Conservation (phyloP, 1,140 invertebrate species). For the Papilio helenus region DNA sequence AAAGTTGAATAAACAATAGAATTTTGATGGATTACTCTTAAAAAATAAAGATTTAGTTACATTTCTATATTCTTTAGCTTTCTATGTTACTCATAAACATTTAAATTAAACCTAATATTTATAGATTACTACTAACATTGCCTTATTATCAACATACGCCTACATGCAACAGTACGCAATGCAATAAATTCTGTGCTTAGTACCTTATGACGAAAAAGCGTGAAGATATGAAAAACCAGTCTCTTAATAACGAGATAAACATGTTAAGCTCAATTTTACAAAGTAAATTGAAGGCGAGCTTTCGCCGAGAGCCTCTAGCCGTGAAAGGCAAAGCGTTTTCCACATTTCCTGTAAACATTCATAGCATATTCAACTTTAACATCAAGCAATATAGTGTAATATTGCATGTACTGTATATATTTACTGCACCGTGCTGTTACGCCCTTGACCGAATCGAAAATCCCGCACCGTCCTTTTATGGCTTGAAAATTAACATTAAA, state of each 20-base stretch:
- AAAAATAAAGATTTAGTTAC: not conserved
- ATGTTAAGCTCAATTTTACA: conserved; percentile 35
- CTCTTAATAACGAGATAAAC: conserved; percentile 36
- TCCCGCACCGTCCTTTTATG: conserved; percentile 36
- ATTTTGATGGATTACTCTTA: not conserved
- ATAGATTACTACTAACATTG: not conserved
- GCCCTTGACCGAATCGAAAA: conserved; percentile 40
- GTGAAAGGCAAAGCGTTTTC: conserved; percentile 39
- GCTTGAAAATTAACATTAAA: conserved; percentile 39
- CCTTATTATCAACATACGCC: no score
- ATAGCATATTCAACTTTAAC: not conserved
- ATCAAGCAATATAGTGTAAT: not conserved
- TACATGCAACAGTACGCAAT: not conserved
- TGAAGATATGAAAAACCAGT: not conserved
- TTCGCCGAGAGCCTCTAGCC: conserved; percentile 32
- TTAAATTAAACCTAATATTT: not conserved
- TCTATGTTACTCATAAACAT: not conserved
- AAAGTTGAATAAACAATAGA: not conserved
- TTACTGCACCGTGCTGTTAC: conserved; percentile 25
- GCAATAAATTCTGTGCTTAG: not conserved
- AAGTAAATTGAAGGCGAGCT: conserved; percentile 37
- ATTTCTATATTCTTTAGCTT: not conserved
- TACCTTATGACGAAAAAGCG: conserved; percentile 10
- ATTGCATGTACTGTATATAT: not conserved
- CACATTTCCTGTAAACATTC: conserved; percentile 23